phyloP scores from a whole-genome alignment of 2,113 vertebrate species.

The Saguinus midas region DNA sequence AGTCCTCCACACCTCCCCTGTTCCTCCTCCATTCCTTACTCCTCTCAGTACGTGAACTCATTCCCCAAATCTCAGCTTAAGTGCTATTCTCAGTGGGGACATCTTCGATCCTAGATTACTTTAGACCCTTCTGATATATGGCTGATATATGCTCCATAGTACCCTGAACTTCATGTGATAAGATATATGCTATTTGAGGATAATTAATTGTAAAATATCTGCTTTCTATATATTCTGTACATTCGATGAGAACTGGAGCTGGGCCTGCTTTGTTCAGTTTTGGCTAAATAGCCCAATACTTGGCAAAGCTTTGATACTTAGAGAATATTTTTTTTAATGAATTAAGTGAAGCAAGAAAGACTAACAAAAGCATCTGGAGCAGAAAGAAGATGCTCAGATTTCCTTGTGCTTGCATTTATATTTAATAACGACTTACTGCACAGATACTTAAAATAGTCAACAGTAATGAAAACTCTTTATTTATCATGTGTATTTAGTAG shows the following conservation, averaged over 20 bases:
- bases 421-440: not conserved
- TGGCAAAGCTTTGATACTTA: not conserved
- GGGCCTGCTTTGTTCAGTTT: not conserved
- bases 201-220: not conserved
- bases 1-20: not conserved
- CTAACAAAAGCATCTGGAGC: not conserved
- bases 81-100: not conserved
- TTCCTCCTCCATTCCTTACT: not conserved
- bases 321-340: not conserved
- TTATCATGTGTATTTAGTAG: not conserved
- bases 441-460: not conserved
- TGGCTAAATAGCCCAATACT: not conserved
- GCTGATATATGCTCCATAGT: not conserved
- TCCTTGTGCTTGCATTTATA: not conserved
- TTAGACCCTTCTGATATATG: not conserved
- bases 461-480: not conserved
- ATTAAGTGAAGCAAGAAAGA: not conserved
- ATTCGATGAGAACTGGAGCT: not conserved
- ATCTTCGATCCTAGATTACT: not conserved
- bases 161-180: not conserved
- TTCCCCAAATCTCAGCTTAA: not conserved
- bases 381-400: not conserved
- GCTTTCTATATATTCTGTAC: not conserved
- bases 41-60: rapidly evolving
- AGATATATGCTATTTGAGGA: no score